Conservation (phyloP, 2,113 vertebrate genomes). For the Gopherus flavomarginatus region DNA sequence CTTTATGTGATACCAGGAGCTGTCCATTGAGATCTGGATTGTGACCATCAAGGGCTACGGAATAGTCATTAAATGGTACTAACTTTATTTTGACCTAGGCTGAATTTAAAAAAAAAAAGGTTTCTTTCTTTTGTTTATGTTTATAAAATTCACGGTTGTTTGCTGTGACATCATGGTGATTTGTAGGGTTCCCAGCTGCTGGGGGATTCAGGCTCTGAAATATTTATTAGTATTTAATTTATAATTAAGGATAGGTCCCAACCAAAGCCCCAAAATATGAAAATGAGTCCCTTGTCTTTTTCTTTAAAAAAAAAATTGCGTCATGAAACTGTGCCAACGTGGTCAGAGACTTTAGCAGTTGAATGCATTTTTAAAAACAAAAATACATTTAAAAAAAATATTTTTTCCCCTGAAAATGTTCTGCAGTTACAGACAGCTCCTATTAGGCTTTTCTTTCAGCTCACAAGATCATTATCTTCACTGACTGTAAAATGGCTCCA, state of each 20-base stretch:
- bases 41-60: background rate
- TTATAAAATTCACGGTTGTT: background rate
- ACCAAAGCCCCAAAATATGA: background rate
- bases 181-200: constrained; percentile 6
- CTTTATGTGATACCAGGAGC: background rate
- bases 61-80: background rate
- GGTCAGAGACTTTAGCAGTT: background rate
- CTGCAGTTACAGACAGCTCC: constrained; percentile 1
- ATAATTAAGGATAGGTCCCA: background rate
- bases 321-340: background rate
- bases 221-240: constrained; percentile 5
- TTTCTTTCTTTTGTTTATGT: constrained; percentile 1
- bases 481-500: background rate
- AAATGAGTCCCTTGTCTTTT: constrained; percentile 22
- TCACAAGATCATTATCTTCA: background rate
- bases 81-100: background rate
- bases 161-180: background rate
- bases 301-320: constrained; percentile 25
- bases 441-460: background rate
- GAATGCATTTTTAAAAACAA: constrained; percentile 6
- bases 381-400: background rate
- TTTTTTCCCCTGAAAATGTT: background rate
- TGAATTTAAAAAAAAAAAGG: background rate
- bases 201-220: background rate
- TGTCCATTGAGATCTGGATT: constrained; percentile 9